Evolutionary conservation across 1,140 invertebrate genomes (phyloP).

Genomic region (Drosophila pseudoobscura): DNA sequence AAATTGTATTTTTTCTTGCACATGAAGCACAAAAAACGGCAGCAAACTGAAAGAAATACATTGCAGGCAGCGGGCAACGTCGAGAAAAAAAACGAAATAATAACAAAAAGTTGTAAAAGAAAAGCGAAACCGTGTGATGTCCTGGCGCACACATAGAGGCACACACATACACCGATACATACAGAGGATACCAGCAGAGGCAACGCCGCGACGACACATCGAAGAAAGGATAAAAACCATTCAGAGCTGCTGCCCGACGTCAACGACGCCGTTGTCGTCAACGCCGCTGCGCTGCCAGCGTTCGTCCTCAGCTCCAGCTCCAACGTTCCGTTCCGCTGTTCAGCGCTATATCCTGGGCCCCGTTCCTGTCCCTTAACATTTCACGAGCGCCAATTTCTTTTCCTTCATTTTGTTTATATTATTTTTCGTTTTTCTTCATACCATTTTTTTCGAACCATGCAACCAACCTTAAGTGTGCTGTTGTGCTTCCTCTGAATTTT

Average conservation of each 20-base stretch:
- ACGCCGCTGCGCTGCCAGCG: slow-evolving; percentile 7
- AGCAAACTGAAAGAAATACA: slow-evolving; percentile 80
- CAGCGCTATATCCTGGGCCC: slow-evolving; percentile 37
- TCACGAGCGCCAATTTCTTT: slow-evolving; percentile 78
- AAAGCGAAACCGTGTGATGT: slow-evolving; percentile 81
- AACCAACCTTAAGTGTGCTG: not conserved
- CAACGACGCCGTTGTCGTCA: not conserved
- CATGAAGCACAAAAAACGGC: slow-evolving; percentile 72
- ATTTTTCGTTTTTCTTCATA: slow-evolving; percentile 37
- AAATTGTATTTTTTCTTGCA: slow-evolving; percentile 70
- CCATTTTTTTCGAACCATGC: slow-evolving; percentile 21
- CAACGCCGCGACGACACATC: slow-evolving; percentile 66
- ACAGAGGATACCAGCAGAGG: slow-evolving; percentile 17
- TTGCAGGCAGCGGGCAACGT: slow-evolving; percentile 46
- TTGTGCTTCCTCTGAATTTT: slow-evolving; percentile 47
- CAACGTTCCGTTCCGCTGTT: slow-evolving; percentile 28
- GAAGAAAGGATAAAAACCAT: slow-evolving; percentile 78
- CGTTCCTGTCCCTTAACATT: slow-evolving; percentile 52
- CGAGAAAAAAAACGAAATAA: slow-evolving; percentile 79
- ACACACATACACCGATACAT: slow-evolving; percentile 28
- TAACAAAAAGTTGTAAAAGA: slow-evolving; percentile 82
- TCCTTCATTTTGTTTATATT: slow-evolving; percentile 78
- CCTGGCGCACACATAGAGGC: slow-evolving; percentile 55
- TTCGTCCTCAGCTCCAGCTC: slow-evolving; percentile 14
- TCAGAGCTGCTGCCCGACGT: slow-evolving; percentile 42